These are phyloP conservation scores for Zaprionus africanus DNA, from an alignment of 1,140 invertebrate genomes.

Conservation along the genomic window DNA sequence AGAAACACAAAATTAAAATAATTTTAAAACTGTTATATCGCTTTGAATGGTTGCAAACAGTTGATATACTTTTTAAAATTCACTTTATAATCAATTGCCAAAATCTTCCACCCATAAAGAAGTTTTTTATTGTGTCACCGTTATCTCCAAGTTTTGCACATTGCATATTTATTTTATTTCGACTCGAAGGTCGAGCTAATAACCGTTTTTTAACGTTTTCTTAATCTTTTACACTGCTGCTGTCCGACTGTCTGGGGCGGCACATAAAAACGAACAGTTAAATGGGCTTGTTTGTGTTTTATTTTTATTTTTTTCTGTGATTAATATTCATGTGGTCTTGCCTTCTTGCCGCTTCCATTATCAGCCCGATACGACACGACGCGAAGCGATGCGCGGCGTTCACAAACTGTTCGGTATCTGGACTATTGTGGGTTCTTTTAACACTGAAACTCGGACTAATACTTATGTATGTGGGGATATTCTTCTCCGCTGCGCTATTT, in stretches of 20 bases:
- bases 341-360: slow-evolving; percentile 30
- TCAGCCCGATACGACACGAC: background rate
- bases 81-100: no score
- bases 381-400: background rate
- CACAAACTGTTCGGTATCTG: slow-evolving; percentile 14
- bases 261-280: background rate
- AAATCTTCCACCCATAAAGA: no score
- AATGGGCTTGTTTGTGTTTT: slow-evolving; percentile 1
- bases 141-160: background rate
- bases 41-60: no score
- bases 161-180: background rate
- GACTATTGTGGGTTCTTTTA: slow-evolving; percentile 11
- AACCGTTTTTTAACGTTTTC: background rate
- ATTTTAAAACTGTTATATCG: background rate
- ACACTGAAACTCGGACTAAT: background rate
- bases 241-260: background rate
- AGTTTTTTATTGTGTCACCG: no score
- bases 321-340: slow-evolving; percentile 15
- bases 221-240: background rate
- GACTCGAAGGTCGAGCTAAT: background rate
- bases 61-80: no score
- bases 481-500: slow-evolving; percentile 13
- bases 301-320: background rate
- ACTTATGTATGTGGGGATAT: background rate
- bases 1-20: background rate